Conservation (phyloP, 2,888 invertebrate genomes). For the Agonum fuliginosum region DNA sequence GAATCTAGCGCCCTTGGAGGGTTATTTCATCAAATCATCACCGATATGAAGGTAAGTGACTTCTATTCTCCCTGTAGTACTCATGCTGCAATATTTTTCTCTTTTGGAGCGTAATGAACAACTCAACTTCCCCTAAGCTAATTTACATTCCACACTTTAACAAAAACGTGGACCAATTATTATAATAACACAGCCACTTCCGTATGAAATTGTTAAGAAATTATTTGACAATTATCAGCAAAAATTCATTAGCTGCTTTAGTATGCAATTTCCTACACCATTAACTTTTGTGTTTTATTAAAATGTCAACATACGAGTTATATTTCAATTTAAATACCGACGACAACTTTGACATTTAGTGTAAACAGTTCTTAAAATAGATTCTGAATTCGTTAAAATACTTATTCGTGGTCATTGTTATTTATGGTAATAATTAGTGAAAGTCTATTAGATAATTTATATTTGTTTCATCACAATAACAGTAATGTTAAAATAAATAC, state of each 20-base stretch:
- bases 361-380: constrained; percentile 30
- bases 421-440: constrained; percentile 38
- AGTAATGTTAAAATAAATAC: too few relatives aligned
- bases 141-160: neutral
- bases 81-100: constrained; percentile 32
- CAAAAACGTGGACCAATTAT: constrained; percentile 6
- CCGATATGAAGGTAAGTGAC: constrained; percentile 96
- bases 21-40: constrained; percentile 95
- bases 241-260: neutral
- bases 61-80: constrained; percentile 51
- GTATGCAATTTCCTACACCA: neutral
- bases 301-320: constrained; percentile 7
- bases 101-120: neutral
- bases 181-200: constrained; percentile 11
- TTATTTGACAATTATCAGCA: constrained; percentile 8
- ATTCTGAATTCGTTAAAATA: too few relatives aligned
- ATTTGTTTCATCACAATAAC: neutral
- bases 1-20: constrained; percentile 94
- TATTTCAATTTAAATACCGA: neutral
- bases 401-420: constrained; percentile 31
- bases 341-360: constrained; percentile 27
- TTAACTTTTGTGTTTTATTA: neutral
- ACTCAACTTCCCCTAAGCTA: neutral
- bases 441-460: constrained; percentile 18
- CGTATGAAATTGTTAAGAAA: neutral